These are phyloP conservation scores for Catostylus mosaicus DNA, from an alignment of 30 jellyfish, hydroid and myxozoan genomes.

Conservation along the genomic window DNA sequence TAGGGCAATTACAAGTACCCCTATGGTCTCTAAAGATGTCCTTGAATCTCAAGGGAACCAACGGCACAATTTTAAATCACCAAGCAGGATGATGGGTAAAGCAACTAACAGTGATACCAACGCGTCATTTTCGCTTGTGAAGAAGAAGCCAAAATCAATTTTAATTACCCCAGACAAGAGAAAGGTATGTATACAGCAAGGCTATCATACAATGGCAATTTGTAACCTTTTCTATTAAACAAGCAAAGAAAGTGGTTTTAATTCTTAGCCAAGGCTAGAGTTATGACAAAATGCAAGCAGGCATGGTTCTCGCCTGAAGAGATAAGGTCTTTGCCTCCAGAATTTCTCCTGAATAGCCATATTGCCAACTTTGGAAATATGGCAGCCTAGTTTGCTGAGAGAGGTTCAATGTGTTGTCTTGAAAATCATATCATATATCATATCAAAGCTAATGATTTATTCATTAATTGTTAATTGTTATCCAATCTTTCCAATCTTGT, in stretches of 20 bases:
- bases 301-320: too few relatives aligned
- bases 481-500: background rate
- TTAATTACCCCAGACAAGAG: constrained; percentile 57
- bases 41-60: constrained; percentile 45
- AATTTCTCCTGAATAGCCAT: too few relatives aligned
- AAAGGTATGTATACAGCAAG: constrained; percentile 10
- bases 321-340: too few relatives aligned
- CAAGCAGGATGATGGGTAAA: background rate
- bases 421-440: background rate
- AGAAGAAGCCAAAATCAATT: constrained; percentile 46
- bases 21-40: background rate
- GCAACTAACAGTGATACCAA: background rate
- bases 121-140: too few relatives aligned
- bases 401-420: background rate
- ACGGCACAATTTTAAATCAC: background rate
- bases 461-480: too few relatives aligned
- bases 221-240: too few relatives aligned
- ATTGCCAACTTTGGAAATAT: too few relatives aligned
- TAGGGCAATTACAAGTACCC: constrained; percentile 42
- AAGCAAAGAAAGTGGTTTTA: too few relatives aligned
- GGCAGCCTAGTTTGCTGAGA: too few relatives aligned
- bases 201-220: too few relatives aligned
- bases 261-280: too few relatives aligned
- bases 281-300: too few relatives aligned
- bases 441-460: background rate